phyloP scores from a whole-genome alignment of 1,140 invertebrate species.

The Dendrolimus kikuchii region DNA sequence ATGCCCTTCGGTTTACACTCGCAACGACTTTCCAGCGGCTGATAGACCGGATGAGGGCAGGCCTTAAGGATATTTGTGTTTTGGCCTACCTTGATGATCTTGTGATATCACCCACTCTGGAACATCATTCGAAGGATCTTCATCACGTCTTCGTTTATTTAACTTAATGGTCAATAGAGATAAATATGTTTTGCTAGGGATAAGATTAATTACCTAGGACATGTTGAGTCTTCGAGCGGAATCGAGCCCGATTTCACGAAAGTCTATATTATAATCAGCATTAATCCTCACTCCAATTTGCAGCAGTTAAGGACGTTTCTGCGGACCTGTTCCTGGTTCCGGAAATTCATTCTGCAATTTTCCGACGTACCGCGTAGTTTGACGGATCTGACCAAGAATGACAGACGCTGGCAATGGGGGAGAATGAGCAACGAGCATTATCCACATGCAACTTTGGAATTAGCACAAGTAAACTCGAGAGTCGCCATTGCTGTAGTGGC shows the following conservation, averaged over 20 bases:
- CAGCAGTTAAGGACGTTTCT: conserved; percentile 6
- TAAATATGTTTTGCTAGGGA: conserved; percentile 5
- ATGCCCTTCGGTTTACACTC: conserved; percentile 49
- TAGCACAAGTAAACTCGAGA: no score
- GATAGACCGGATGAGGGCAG: conserved; percentile 30
- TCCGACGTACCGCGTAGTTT: background rate
- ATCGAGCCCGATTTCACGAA: conserved; percentile 8
- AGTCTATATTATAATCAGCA: background rate
- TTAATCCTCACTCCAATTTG: background rate
- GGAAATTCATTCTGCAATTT: conserved; percentile 6
- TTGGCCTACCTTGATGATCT: conserved; percentile 57
- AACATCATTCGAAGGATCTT: conserved; percentile 36
- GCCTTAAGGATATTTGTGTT: conserved; percentile 17
- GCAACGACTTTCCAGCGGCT: conserved; percentile 56
- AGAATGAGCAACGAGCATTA: conserved; percentile 3
- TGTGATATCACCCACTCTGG: conserved; percentile 35
- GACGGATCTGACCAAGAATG: conserved; percentile 6
- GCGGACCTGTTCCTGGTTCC: conserved; percentile 8
- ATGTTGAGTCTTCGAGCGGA: conserved; percentile 1
- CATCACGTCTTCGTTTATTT: conserved; percentile 13
- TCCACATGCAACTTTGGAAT: no score
- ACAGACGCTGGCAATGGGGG: background rate
- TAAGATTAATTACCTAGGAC: conserved; percentile 6
- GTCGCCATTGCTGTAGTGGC: no score
- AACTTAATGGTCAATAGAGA: conserved; percentile 13